Percentiles rank a stretch among this genome's conserved stretches.
These are phyloP conservation scores for Parnassius smintheus DNA, from an alignment of 2,888 invertebrate species.

Conservation along the genomic window DNA sequence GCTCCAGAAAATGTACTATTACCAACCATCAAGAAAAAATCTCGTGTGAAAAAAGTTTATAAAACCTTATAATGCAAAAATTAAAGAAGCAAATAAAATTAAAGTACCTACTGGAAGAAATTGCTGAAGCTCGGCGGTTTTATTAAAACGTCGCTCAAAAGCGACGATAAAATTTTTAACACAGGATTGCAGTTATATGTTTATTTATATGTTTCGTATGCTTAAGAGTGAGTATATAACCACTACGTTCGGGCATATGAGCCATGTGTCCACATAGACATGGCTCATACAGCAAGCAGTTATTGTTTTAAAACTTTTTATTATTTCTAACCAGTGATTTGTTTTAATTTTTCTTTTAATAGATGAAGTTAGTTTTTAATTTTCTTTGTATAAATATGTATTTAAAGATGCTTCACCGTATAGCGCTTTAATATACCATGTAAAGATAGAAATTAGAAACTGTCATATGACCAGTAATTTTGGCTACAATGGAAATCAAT, in stretches of 20 bases:
- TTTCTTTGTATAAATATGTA: no score
- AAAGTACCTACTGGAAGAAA: slow-evolving; percentile 11
- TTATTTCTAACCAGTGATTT: no score
- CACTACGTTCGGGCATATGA: no score
- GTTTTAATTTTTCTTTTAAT: no score
- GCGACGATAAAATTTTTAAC: slow-evolving; percentile 21
- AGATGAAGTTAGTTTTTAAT: no score
- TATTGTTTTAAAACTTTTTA: slow-evolving; percentile 46
- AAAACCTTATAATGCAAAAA: slow-evolving; percentile 13
- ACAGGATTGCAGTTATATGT: slow-evolving; percentile 23
- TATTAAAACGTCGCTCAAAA: slow-evolving; percentile 25
- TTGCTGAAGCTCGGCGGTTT: slow-evolving; percentile 8
- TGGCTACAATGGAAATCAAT: no score
- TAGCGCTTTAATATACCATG: no score
- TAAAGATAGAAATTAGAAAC: no score
- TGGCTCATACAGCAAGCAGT: slow-evolving; percentile 45
- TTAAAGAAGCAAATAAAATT: slow-evolving; percentile 20
- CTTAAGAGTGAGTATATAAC: background rate
- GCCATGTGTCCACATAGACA: slow-evolving; percentile 24
- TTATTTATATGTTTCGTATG: slow-evolving; percentile 13
- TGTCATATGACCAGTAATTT: no score
- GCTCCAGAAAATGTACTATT: no score
- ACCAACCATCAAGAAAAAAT: background rate
- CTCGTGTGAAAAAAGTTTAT: background rate
- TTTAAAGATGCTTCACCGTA: no score